Base-by-base conservation (phyloP, 1,140 invertebrate species). In the Pseudomyrmex cubaensis region DNA sequence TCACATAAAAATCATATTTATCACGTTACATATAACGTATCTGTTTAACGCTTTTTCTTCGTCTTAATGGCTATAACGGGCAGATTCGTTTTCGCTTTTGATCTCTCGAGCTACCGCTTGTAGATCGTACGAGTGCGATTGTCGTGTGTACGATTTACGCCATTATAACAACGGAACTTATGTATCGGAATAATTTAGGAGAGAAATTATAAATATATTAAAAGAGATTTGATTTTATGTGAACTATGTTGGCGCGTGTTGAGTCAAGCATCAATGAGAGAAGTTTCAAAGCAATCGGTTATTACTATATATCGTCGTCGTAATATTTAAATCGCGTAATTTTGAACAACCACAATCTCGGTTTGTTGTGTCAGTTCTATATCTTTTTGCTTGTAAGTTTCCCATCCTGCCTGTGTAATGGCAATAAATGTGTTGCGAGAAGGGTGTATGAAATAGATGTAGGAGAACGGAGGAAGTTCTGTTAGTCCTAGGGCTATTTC, bases 1-100 rank as follows among this genome's bases (percentile, higher is more conserved):
- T 93, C 91, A 93, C 90, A 92, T 90, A 92, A 93, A 91, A 93
- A 91, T 92, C 85, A 91, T 93, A 93, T 93, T 93, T 93, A 93
- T 92, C 85, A 82, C 67, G 64, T 88, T 64, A 86, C 87, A 88
- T 35, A 35, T 35, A 35, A 35, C 35, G 35, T 93, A 92, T 90
- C 92, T 93, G 82, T 69, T 84, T 73, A 35, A 35, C 64, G 52
- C n/a, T 54, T 35, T 50, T 73, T 82, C 25, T 57, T 80, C 66
- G 85, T 67, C 87, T 85, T 89, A 78, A 85, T 82, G 62, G 59
- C 66, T 44, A 35, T 35, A 35, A 46, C 63, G 44, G 56, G 35
- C 56, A 22, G 50, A 84, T 86, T 61, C 86, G 74, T 89, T 69
- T 83, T 62, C 44, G 78, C 57, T 87, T 90, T 91, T 90, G 82